Conservation (phyloP, 2,113 vertebrate genomes). For the Piaya cayana region DNA sequence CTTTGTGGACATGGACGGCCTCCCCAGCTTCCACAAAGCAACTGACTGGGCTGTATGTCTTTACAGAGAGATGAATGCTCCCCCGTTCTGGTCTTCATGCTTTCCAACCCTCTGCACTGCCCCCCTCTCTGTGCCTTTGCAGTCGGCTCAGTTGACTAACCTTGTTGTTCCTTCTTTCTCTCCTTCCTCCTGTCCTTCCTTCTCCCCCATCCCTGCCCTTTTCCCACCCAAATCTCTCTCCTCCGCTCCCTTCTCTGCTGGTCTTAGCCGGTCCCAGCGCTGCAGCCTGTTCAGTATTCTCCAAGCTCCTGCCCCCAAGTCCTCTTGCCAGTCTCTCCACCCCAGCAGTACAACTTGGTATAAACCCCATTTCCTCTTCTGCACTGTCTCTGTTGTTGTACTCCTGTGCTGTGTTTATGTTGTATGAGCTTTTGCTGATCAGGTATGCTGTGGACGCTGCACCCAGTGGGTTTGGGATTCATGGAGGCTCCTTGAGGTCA, state of each 20-base stretch:
- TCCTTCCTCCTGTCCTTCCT: constrained; percentile 46
- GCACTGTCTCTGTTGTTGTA: constrained; percentile 54
- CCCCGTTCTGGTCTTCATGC: neutral
- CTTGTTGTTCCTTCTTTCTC: constrained; percentile 62
- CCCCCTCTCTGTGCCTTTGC: constrained; percentile 1
- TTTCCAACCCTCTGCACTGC: neutral
- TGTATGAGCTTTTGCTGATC: constrained; percentile 34
- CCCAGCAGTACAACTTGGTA: constrained; percentile 99
- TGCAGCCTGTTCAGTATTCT: constrained; percentile 92
- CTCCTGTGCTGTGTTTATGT: constrained; percentile 50
- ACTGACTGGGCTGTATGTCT: neutral
- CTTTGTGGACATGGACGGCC: neutral
- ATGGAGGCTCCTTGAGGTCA: neutral
- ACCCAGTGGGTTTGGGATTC: neutral
- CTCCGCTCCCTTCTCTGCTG: constrained; percentile 58
- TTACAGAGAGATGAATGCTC: neutral
- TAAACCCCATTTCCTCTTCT: constrained; percentile 70
- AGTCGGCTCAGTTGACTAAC: constrained; percentile 47
- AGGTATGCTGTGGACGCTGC: neutral
- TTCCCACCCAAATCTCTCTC: constrained; percentile 52
- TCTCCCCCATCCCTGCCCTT: neutral
- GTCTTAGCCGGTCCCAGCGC: constrained; percentile 82
- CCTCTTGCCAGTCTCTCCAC: constrained; percentile 98
- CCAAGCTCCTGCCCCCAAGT: constrained; percentile 99
- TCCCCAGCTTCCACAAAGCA: neutral